Evolutionary conservation across 2,888 invertebrate species (phyloP).

Genomic region (Caenorhabditis virilis): DNA sequence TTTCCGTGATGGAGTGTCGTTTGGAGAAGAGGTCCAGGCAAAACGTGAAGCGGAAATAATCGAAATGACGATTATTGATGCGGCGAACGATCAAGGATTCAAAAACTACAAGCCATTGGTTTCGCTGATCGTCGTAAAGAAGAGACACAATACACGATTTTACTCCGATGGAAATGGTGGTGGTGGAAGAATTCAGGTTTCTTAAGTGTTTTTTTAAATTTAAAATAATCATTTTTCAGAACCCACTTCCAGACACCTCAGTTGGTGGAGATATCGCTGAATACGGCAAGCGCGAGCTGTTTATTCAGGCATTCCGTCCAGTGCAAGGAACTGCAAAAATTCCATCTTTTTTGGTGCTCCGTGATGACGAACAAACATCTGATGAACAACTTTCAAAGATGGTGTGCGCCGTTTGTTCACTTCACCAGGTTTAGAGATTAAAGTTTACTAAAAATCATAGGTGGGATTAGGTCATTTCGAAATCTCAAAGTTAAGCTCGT

Average conservation of each 20-base stretch:
- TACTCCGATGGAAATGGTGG: conserved; percentile 20
- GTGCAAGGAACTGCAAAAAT: conserved; percentile 39
- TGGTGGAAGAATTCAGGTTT: conserved; percentile 19
- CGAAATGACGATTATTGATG: conserved; percentile 15
- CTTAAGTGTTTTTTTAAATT: not conserved
- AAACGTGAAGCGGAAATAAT: conserved; percentile 23
- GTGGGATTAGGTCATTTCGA: not conserved
- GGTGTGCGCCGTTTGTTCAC: conserved; percentile 30
- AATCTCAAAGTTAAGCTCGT: too few species aligned
- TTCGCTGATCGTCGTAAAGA: conserved; percentile 31
- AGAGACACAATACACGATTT: conserved; percentile 35
- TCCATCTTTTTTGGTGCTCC: conserved; percentile 25
- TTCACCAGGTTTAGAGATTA: conserved; percentile 39
- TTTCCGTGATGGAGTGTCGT: conserved; percentile 38
- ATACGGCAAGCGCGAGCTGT: conserved; percentile 36
- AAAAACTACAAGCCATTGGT: conserved; percentile 24
- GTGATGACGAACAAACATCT: conserved; percentile 31
- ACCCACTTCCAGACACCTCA: conserved; percentile 32
- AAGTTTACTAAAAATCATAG: too few species aligned
- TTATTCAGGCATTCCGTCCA: conserved; percentile 41
- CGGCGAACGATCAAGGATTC: conserved; percentile 23
- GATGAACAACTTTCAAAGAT: conserved; percentile 25
- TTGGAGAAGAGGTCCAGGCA: conserved; percentile 31
- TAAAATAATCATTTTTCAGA: conserved; percentile 8
- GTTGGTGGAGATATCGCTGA: conserved; percentile 38